Evolutionary conservation across 2,113 vertebrate genomes (phyloP), one percentile per base, ranked within the genome.

Genomic region (Corvus moneduloides): DNA sequence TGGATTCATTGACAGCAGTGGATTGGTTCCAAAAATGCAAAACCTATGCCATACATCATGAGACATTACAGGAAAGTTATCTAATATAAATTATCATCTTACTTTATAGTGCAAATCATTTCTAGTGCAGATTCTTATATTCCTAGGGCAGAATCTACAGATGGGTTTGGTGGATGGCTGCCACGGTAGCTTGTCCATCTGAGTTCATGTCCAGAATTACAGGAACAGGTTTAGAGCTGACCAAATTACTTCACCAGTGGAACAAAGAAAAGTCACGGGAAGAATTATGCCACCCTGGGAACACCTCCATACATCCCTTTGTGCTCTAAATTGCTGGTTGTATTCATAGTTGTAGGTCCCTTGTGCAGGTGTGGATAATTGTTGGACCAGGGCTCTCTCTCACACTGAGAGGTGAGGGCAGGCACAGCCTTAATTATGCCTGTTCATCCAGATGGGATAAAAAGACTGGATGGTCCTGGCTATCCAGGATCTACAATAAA

Each of bases 141-240:
- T 81, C 4, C 35, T 51, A 32, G 21, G 13, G 24, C 33, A 90
- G 62, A 59, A 43, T 72, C 48, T 48, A 0, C 22, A 24, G 33
- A 2, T 8, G 39, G 15, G 5, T 59, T 68, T 82, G 35, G 11
- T 33, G 16, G 4, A 1, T 55, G 64, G 23, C 33, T 86, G 23
- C 43, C 23, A n/a, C 0, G 1, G 11, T 1, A 7, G 0, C 21
- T 9, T 20, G 16, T 27, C 43, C 23, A 51, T 43, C n/a, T 55
- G 21, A 63, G 14, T 16, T 67, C 9, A 11, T 6, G 7, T 19
- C 20, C n/a, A 55, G 32, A 41, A 73, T 14, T n/a, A 41, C 39
- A 9, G 17, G 52, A 51, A 58, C 8, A 33, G 2, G 10, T 69
- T 37, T 54, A 64, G 16, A 89, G 12, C 2, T 46, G 43, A 39